A percentile compares a stretch with the other conserved stretches of the same genome.
These are phyloP conservation scores for Botrylloides violaceus DNA, from an alignment of 23 tunicate genomes.

Conservation along the genomic window DNA sequence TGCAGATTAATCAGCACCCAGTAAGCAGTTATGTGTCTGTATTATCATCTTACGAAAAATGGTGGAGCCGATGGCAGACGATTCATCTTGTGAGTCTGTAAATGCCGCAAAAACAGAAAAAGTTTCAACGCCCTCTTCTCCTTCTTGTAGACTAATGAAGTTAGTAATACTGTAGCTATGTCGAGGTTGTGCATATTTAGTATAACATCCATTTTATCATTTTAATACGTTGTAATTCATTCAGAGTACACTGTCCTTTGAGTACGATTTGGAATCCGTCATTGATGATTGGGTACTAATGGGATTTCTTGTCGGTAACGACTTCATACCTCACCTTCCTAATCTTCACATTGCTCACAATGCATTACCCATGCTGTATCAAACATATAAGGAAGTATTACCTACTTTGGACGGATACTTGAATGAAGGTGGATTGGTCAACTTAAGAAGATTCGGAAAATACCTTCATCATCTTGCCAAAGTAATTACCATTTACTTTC, in stretches of 20 bases:
- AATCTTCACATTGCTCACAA: slow-evolving; percentile 76
- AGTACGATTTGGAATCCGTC: slow-evolving; percentile 68
- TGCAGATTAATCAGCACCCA: too few relatives aligned
- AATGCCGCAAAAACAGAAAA: too few relatives aligned
- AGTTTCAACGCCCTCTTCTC: too few relatives aligned
- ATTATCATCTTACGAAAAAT: too few relatives aligned
- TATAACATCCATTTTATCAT: background rate
- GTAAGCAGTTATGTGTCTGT: too few relatives aligned
- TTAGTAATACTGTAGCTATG: too few relatives aligned
- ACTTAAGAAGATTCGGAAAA: slow-evolving; percentile 50
- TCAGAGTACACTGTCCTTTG: slow-evolving; percentile 51
- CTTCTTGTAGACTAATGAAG: too few relatives aligned
- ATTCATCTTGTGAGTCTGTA: too few relatives aligned
- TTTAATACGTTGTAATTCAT: background rate
- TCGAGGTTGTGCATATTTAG: too few relatives aligned
- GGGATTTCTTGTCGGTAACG: slow-evolving; percentile 98
- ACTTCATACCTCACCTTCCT: slow-evolving; percentile 96
- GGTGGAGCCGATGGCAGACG: too few relatives aligned
- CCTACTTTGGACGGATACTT: slow-evolving; percentile 89
- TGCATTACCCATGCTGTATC: slow-evolving; percentile 80
- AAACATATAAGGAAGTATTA: slow-evolving; percentile 56
- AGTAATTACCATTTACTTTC: slow-evolving; percentile 38
- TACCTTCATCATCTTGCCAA: slow-evolving; percentile 42
- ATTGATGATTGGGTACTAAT: slow-evolving; percentile 98
- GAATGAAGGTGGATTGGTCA: slow-evolving; percentile 80